Evolutionary conservation across 2,888 invertebrate genomes (phyloP), one percentile per base, ranked within the genome.

Genomic region (Perizoma affinitatum): DNA sequence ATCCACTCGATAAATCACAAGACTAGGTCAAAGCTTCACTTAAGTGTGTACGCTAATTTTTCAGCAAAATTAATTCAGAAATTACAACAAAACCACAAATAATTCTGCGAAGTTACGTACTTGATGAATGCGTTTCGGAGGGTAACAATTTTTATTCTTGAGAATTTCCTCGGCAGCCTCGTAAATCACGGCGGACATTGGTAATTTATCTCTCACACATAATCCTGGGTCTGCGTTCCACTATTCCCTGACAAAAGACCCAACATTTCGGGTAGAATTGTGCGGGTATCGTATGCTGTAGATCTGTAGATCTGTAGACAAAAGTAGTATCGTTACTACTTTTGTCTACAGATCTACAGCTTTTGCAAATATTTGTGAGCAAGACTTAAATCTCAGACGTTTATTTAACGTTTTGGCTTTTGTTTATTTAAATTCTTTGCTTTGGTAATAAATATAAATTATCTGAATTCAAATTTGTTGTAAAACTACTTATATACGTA

Each of bases 191-290:
- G 49, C 8, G 52, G 65, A 51, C 62, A 47, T 49, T 50, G 38
- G 61, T 54, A 61, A 67, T 69, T 64, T 67, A 69, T 69, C 64
- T 65, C 54, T 58, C 66, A 54, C 68, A 57, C 63, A 62, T 65
- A 67, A 65, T 69, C 67, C 61, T 35, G 58, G 61, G 41, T 49
- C 53, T 63, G 41, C 58, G 52, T 67, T 65, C 49, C 64, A 66
- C 67, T 65, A 67, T 69, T 65, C 50, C 47, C 47, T 53, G 52
- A 69, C 67, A 69, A 68, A 65, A 43, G 63, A 49, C 55, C 45
- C 49, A 46, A 59, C 53, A 53, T 65, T 61, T 61, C 46, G 54
- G 44, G 33, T 6, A 33, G 47, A 55, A 62, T 65, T 66, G 61
- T 58, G 63, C 50, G 43, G 36, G 10, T 54, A 54, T 69, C 65